Conservation (phyloP, 2,113 vertebrate genomes). For the Lepus timidus region DNA sequence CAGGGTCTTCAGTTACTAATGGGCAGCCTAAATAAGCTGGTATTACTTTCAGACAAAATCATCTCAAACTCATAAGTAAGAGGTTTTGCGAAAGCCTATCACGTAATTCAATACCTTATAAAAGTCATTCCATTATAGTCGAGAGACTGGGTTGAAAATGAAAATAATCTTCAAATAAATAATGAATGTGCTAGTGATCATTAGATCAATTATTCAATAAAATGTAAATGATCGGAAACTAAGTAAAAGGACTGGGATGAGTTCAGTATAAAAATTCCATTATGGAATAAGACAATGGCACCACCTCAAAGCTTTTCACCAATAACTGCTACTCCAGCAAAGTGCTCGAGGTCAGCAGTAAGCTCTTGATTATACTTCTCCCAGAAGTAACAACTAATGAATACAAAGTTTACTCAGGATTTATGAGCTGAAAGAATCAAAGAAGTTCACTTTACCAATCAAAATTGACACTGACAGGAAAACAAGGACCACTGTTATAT, state of each 20-base stretch:
- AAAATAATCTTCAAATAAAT: background rate
- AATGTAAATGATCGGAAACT: conserved; percentile 33
- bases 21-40: background rate
- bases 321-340: background rate
- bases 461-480: background rate
- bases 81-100: background rate
- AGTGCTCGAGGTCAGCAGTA: background rate
- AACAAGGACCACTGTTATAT: background rate
- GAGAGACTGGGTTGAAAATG: background rate
- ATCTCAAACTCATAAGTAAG: background rate
- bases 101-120: background rate
- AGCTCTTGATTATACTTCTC: background rate
- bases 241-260: background rate
- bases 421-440: conserved; percentile 20
- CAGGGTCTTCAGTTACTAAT: background rate
- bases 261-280: background rate
- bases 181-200: background rate
- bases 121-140: background rate
- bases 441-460: background rate
- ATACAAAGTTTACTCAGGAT: background rate
- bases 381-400: background rate
- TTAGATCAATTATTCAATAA: background rate
- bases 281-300: background rate
- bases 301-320: background rate
- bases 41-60: background rate